Base-by-base conservation (phyloP, 2,888 invertebrate species). In the Fragum sueziense region DNA sequence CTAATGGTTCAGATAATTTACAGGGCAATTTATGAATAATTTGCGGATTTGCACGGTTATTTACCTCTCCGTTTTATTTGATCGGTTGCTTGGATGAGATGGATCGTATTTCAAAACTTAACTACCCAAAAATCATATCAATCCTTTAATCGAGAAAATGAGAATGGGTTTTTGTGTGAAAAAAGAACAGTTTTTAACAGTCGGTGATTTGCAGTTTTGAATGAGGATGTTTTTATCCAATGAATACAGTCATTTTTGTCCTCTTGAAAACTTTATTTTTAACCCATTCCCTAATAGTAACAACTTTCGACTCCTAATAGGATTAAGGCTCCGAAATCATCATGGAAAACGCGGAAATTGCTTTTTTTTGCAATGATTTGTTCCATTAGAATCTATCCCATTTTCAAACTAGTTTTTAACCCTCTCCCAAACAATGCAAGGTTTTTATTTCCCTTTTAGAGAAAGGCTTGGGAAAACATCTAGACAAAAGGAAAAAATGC, bases 401-500 rank as follows among this genome's bases (percentile, higher is more conserved):
- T n/a, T n/a, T n/a, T n/a, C n/a, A n/a, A n/a, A n/a, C n/a, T n/a
- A n/a, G n/a, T n/a, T n/a, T n/a, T 47, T 47, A 47, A 47, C 47
- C 47, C 47, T 3, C n/a, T 47, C 17, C 47, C 47, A 47, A 17
- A 47, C 47, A 47, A 47, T 47, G 20, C 47, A 17, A 3, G 2
- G 2, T 47, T 47, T 47, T 47, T 1, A 47, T n/a, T n/a, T n/a
- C n/a, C n/a, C n/a, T n/a, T n/a, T n/a, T n/a, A n/a, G n/a, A n/a
- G n/a, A n/a, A n/a, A 2, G 47, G n/a, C 47, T n/a, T 47, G 2
- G 47, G n/a, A n/a, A 6, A 47, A 47, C 2, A n/a, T n/a, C n/a
- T n/a, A n/a, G n/a, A n/a, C n/a, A 54, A 54, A 54, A 54, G 25
- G 25, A 54, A 25, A 54, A 54, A 54, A 22, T 54, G 54, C 47